Evolutionary conservation across 1,140 invertebrate genomes (phyloP), one percentile per base, ranked within the genome.

Genomic region (Monomorium pharaonis): DNA sequence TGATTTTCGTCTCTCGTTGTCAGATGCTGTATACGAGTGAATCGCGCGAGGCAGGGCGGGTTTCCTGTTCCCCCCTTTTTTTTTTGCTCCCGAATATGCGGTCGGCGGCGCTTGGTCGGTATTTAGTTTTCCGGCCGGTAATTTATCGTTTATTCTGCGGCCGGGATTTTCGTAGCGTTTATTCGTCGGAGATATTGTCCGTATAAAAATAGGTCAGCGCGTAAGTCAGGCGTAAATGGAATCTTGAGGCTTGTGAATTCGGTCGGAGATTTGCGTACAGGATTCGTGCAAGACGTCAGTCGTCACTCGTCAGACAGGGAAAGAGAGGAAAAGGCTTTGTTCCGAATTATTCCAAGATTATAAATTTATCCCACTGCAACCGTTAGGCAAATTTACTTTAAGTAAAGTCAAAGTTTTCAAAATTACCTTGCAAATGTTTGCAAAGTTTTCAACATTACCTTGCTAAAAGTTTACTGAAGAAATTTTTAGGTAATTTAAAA

Each of bases 61-160:
- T 83, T 92, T 90, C 91, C 91, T 89, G 90, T 78, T 87, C 76
- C 84, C 81, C 76, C 84, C 81, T 83, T 87, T 90, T 91, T 89
- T 27, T 27, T 76, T 75, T 49, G 27, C 51, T 4, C 63, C 67
- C 51, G 63, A 81, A 83, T 83, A 60, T 83, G 78, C 78, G 67
- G 63, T 83, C 78, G 78, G 78, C 67, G 37, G 67, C 78, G 78
- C 78, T 56, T 81, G 78, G 78, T 70, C 67, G 78, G 78, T 83
- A 83, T 83, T 83, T 83, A 74, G 42, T 65, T 74, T 85, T 72
- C 63, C 33, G 30, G 30, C 18, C 24, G 86, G 63, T 63, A 62
- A 70, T 70, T 75, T 76, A 37, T 77, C 63, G 54, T 51, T 77
- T 69, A 85, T 85, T 49, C 49, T 63, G 67, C 7, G 47, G 44